Conservation (phyloP, 2,797 vertebrate species). For the Chloroceryle inda region DNA sequence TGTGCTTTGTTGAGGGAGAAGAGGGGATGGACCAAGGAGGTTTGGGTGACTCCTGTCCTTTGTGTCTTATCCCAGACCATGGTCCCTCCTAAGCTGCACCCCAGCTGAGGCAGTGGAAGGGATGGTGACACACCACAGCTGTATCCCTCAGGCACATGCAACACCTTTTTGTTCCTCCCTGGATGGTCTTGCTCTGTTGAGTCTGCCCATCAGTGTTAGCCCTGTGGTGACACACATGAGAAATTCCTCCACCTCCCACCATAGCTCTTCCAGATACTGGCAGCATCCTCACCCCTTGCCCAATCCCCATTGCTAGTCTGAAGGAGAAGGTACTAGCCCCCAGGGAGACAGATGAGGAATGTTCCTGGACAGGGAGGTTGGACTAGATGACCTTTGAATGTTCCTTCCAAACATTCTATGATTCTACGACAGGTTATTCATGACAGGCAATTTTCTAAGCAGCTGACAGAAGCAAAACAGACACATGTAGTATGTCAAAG, state of each 20-base stretch:
- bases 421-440: background rate
- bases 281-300: background rate
- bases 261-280: background rate
- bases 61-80: background rate
- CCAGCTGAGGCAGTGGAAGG: background rate
- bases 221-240: rapidly evolving
- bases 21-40: rapidly evolving
- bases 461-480: background rate
- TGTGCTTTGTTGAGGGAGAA: background rate
- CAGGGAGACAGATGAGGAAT: background rate
- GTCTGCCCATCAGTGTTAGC: background rate
- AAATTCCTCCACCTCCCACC: background rate
- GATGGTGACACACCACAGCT: background rate
- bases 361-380: background rate
- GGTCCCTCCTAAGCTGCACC: background rate
- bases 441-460: background rate
- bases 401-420: no score
- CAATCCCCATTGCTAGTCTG: background rate
- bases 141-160: background rate
- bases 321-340: background rate
- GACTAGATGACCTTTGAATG: no score
- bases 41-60: background rate
- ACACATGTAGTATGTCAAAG: background rate
- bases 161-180: background rate
- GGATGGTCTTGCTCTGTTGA: background rate